phyloP scores from a whole-genome alignment of 2,797 vertebrate species.

The Acanthopagrus latus region DNA sequence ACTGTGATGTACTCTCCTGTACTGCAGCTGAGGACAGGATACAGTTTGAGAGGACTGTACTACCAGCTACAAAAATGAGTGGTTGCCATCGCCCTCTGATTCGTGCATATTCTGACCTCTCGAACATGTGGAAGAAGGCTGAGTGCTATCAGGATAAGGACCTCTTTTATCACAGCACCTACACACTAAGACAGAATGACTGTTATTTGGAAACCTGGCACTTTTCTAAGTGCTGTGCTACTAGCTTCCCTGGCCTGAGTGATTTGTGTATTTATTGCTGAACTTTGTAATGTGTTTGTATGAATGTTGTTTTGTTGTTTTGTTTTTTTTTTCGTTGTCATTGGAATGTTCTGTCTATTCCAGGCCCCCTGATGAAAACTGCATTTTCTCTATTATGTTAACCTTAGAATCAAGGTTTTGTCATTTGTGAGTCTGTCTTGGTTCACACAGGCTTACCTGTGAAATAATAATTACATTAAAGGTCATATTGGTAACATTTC shows the following conservation, averaged over 20 bases:
- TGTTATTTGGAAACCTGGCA: conserved; percentile 41
- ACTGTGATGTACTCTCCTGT: not conserved
- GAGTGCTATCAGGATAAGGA: conserved; percentile 26
- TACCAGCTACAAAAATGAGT: conserved; percentile 11
- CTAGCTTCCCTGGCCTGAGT: not conserved
- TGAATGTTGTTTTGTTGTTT: not conserved
- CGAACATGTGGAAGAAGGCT: conserved; percentile 15
- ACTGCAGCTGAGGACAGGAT: not conserved
- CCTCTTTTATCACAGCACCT: conserved; percentile 38
- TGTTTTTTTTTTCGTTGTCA: not conserved
- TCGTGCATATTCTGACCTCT: conserved; percentile 38
- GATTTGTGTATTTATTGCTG: conserved; percentile 25
- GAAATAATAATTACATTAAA: not conserved
- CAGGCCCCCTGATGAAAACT: not conserved
- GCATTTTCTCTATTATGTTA: not conserved
- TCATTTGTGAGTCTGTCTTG: not conserved
- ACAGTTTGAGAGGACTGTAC: not conserved
- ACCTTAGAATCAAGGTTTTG: not conserved
- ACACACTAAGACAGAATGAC: conserved; percentile 29
- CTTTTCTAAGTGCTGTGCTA: conserved; percentile 16
- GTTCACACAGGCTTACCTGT: not conserved
- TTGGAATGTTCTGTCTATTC: not conserved
- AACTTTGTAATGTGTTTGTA: conserved; percentile 17
- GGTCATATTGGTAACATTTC: no score
- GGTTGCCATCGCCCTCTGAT: conserved; percentile 4